Base-by-base conservation (phyloP, 1,140 invertebrate species). In the Drosophila busckii region DNA sequence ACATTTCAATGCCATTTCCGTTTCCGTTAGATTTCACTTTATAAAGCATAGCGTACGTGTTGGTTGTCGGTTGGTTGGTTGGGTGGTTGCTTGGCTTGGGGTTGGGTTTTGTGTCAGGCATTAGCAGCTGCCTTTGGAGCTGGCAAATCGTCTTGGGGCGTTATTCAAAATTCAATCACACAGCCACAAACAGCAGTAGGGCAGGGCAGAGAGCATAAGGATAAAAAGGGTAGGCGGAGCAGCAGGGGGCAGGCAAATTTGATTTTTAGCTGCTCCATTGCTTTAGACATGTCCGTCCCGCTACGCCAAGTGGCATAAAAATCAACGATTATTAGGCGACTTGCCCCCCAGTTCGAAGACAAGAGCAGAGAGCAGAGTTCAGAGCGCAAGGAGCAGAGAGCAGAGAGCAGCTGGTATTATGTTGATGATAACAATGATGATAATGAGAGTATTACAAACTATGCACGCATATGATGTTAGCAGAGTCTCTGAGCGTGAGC, bases 131-230 rank as follows among this genome's bases (percentile, higher is more conserved):
- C 2, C 20, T 12, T 22, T 45, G 31, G 40, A 41, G 19, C 19
- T 41, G 32, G 9, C n/a, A n/a, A n/a, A 38, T 17, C 32, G 38
- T 32, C 40, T 31, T 38, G 34, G 40, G 50, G 26, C 41, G 26
- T 41, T 73, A 63, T 68, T 69, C 53, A 73, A 75, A 73, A 68
- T 73, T 73, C 64, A 73, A 75, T 75, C 53, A 75, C 63, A 75
- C 53, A 32, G 52, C 53, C 15, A 41, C 1, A 1, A 26, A 12
- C 10, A 10, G 16, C 4, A 29, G 8, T 5, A 9, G 4, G 3
- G 16, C 6, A 13, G 17, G 2, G 9, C 2, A 38, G 9, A 12
- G 2, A 13, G 22, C n/a, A n/a, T n/a, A n/a, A n/a, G n/a, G 4
- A 4, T 1, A 12, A 7, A 8, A 9, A 6, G n/a, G 15, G 25